Percentiles rank a stretch among this genome's conserved stretches.
These are phyloP conservation scores for Pterocles orientalis DNA, from an alignment of 2,113 vertebrate species.

Conservation along the genomic window DNA sequence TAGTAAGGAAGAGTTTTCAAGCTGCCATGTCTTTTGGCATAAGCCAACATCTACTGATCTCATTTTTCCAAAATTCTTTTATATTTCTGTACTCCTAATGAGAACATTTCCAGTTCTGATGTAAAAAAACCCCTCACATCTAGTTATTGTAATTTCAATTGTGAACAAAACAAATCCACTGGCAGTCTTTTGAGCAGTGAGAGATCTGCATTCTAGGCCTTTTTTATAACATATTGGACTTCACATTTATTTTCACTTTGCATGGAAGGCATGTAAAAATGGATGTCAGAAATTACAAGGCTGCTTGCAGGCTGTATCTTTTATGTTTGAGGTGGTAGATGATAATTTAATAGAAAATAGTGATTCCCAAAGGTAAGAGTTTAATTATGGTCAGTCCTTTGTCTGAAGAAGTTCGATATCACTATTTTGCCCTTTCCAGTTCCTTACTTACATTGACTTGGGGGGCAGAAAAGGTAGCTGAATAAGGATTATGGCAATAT, in stretches of 20 bases:
- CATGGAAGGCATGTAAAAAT: not conserved
- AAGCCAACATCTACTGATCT: not conserved
- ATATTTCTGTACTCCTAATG: not conserved
- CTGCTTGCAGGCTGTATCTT: not conserved
- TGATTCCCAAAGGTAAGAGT: not conserved
- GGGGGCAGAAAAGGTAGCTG: not conserved
- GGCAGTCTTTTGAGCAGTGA: not conserved
- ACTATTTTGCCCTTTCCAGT: not conserved
- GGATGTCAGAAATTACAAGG: not conserved
- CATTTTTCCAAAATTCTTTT: not conserved
- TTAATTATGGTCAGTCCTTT: not conserved
- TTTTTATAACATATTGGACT: not conserved
- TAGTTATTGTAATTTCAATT: not conserved
- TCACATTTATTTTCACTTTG: not conserved
- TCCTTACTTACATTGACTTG: not conserved
- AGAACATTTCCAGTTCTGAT: not conserved
- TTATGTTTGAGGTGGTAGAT: not conserved
- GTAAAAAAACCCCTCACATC: not conserved
- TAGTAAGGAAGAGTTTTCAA: not conserved
- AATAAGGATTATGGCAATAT: not conserved
- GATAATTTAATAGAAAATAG: not conserved
- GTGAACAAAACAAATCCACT: not conserved
- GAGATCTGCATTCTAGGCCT: not conserved
- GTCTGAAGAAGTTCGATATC: not conserved
- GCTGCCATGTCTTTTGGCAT: not conserved